phyloP scores from a whole-genome alignment of 2,888 invertebrate species.

The Melolontha melolontha region DNA sequence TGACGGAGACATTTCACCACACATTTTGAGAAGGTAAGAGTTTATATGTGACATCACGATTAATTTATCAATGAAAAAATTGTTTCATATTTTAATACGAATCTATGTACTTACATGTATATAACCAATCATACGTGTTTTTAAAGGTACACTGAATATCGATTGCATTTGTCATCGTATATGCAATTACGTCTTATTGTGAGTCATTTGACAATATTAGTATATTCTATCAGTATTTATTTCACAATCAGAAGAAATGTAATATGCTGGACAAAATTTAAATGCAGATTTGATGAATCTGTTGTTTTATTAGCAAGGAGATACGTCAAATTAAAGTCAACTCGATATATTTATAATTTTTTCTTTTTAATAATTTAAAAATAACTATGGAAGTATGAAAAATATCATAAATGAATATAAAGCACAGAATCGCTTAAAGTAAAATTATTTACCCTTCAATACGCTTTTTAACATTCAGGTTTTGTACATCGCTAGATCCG shows the following conservation, averaged over 20 bases:
- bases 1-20: conserved; percentile 70
- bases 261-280: not conserved
- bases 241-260: conserved; percentile 8
- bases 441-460: too few species aligned
- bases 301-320: conserved; percentile 5
- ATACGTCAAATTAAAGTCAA: not conserved
- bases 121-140: not conserved
- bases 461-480: too few species aligned
- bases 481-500: too few species aligned
- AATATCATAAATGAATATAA: too few species aligned
- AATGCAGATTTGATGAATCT: not conserved
- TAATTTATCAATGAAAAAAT: too few species aligned
- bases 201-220: conserved; percentile 14
- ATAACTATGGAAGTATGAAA: too few species aligned
- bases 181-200: conserved; percentile 6
- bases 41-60: conserved; percentile 9
- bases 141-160: not conserved
- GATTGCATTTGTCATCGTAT: conserved; percentile 15
- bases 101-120: not conserved
- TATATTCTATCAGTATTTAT: conserved; percentile 6
- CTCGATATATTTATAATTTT: too few species aligned
- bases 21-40: conserved; percentile 75
- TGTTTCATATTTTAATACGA: too few species aligned
- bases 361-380: too few species aligned
- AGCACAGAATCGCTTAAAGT: too few species aligned